Percentiles rank a stretch among this genome's conserved stretches.
These are phyloP conservation scores for Bubo scandiacus DNA, from an alignment of 2,113 vertebrate genomes.

Conservation along the genomic window DNA sequence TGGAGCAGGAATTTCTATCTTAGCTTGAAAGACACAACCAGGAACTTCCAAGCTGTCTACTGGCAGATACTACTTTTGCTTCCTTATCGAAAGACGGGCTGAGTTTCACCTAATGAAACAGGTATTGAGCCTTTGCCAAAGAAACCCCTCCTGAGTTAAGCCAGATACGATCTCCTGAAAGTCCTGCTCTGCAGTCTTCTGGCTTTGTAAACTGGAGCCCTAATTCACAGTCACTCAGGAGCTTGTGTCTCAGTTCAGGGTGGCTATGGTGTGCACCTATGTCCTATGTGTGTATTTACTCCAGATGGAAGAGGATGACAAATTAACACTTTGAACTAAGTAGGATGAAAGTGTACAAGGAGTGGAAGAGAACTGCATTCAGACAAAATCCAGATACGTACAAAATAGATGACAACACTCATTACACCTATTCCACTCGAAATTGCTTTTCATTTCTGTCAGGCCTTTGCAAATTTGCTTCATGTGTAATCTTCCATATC, in stretches of 20 bases:
- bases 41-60: background rate
- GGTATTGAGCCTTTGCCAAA: background rate
- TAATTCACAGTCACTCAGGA: background rate
- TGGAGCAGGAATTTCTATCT: background rate
- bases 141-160: background rate
- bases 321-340: constrained; percentile 57
- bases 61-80: background rate
- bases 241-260: constrained; percentile 19
- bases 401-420: constrained; percentile 11
- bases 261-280: background rate
- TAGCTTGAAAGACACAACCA: background rate
- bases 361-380: constrained; percentile 47
- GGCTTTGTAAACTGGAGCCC: background rate
- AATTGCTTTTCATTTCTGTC: constrained; percentile 40
- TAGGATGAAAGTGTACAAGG: background rate
- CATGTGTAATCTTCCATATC: background rate
- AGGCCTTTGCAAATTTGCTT: constrained; percentile 30
- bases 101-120: background rate
- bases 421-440: constrained; percentile 11
- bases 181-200: background rate
- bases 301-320: background rate
- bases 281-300: background rate
- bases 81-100: background rate
- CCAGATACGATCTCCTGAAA: background rate
- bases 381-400: constrained; percentile 36